Conservation (phyloP, 2,797 vertebrate genomes). For the Acropternis orthonyx region DNA sequence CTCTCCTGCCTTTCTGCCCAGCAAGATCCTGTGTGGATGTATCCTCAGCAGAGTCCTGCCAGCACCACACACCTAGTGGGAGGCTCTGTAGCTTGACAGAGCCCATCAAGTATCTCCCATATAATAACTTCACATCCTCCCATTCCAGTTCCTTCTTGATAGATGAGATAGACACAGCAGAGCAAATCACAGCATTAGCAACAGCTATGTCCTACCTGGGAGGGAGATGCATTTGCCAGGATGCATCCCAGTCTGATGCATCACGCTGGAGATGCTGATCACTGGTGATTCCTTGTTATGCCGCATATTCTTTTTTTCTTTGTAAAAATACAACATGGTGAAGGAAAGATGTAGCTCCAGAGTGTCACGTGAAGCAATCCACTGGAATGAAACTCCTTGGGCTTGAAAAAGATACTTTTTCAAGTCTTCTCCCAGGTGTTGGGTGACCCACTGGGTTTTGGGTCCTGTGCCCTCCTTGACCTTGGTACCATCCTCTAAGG, state of each 20-base stretch:
- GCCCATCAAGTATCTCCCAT: background rate
- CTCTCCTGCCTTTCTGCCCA: background rate
- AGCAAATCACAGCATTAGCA: background rate
- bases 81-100: background rate
- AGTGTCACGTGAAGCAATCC: background rate
- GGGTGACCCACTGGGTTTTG: background rate
- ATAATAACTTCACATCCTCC: background rate
- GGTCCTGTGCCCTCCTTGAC: background rate
- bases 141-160: background rate
- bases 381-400: background rate
- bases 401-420: background rate
- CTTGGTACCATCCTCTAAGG: background rate
- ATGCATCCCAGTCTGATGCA: background rate
- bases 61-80: background rate
- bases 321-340: background rate
- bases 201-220: background rate
- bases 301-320: background rate
- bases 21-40: rapidly evolving
- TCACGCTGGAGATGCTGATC: background rate
- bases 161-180: background rate
- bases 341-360: background rate
- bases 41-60: background rate
- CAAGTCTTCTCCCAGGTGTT: background rate
- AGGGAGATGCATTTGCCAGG: background rate
- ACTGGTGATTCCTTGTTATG: background rate